These are phyloP conservation scores for Xiphophorus hellerii DNA, from an alignment of 2,113 vertebrate species.

Conservation along the genomic window DNA sequence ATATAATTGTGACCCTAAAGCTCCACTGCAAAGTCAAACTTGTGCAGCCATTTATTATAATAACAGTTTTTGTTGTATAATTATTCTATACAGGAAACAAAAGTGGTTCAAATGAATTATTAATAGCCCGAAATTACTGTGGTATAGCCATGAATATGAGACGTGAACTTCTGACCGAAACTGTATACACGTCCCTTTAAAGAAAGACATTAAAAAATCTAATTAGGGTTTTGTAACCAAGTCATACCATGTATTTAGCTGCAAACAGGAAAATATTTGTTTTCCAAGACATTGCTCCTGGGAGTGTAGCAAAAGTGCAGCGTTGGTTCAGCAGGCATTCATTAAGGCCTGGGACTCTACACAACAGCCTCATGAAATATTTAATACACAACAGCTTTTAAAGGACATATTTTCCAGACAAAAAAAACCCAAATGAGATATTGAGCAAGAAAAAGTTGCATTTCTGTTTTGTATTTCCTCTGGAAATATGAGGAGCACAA, in stretches of 20 bases:
- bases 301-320: conserved; percentile 48
- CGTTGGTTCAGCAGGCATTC: conserved; percentile 44
- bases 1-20: no score
- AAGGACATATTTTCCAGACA: conserved; percentile 39
- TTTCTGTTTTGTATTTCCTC: not conserved
- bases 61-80: not conserved
- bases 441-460: conserved; percentile 1
- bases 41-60: not conserved
- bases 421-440: conserved; percentile 23
- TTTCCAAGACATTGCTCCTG: conserved; percentile 31
- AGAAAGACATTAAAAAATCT: conserved; percentile 5
- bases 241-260: not conserved
- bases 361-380: conserved; percentile 64
- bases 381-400: conserved; percentile 40
- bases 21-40: not conserved
- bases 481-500: not conserved
- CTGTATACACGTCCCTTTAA: not conserved
- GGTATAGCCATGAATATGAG: not conserved
- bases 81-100: not conserved
- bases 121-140: not conserved
- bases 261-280: conserved; percentile 20
- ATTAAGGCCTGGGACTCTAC: conserved; percentile 56
- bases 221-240: conserved; percentile 4
- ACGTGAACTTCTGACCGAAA: not conserved
- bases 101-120: not conserved